Conservation (phyloP, 1,140 invertebrate genomes). For the Probaryconus sp. region DNA sequence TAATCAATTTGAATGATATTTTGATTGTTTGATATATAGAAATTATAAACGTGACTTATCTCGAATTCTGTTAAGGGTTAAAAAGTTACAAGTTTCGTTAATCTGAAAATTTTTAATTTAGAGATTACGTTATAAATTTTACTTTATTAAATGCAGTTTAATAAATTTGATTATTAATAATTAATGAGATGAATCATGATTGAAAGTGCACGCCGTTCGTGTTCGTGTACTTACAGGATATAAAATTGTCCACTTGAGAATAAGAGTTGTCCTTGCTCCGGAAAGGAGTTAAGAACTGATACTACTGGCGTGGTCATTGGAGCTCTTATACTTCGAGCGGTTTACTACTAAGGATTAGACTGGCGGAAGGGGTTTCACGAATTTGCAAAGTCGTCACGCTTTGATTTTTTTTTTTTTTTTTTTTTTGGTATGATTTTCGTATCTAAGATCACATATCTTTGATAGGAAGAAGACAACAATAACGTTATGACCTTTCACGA, state of each 20-base stretch:
- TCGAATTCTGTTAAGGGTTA: too few relatives aligned
- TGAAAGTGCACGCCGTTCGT: too few relatives aligned
- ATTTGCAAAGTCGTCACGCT: slow-evolving; percentile 20
- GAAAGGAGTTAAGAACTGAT: slow-evolving; percentile 65
- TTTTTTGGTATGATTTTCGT: slow-evolving; percentile 6
- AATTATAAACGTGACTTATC: too few relatives aligned
- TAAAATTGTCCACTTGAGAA: slow-evolving; percentile 31
- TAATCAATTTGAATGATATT: too few relatives aligned
- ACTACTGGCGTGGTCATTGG: slow-evolving; percentile 44
- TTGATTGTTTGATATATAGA: too few relatives aligned
- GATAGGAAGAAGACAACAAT: neutral
- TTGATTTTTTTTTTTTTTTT: slow-evolving; percentile 10
- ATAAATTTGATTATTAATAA: too few relatives aligned
- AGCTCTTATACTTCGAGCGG: slow-evolving; percentile 63
- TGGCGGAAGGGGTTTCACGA: slow-evolving; percentile 49
- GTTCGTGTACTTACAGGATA: slow-evolving; percentile 51
- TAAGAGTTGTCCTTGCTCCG: slow-evolving; percentile 63
- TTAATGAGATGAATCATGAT: too few relatives aligned
- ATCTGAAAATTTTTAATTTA: too few relatives aligned
- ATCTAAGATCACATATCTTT: slow-evolving; percentile 1
- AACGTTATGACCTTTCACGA: neutral
- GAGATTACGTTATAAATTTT: too few relatives aligned
- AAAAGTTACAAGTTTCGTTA: too few relatives aligned
- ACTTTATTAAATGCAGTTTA: neutral
- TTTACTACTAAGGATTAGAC: slow-evolving; percentile 51